A percentile compares a stretch with the other conserved stretches of the same genome.
These are phyloP conservation scores for Siderastrea siderea DNA, from an alignment of 92 coral and sea anemone genomes.

Conservation along the genomic window DNA sequence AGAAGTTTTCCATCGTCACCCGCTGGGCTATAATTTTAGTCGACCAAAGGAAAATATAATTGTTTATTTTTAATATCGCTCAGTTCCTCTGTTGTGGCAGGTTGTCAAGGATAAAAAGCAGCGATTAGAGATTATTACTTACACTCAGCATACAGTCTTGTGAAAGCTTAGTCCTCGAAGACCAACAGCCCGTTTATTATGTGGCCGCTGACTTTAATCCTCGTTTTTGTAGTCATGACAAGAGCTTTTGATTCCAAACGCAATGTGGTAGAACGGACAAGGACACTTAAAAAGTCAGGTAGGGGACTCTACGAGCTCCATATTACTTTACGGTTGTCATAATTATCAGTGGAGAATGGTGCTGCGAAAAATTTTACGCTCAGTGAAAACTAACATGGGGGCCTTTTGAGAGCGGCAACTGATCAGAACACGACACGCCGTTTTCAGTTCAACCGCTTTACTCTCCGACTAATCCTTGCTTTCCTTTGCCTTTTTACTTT, in stretches of 20 bases:
- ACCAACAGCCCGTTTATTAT: neutral
- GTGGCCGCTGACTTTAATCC: neutral
- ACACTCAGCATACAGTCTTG: neutral
- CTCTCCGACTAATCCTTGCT: too few species aligned
- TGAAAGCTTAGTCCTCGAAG: neutral
- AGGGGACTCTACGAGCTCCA: neutral
- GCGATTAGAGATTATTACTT: constrained; percentile 1
- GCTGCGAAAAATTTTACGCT: too few species aligned
- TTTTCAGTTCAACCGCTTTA: too few species aligned
- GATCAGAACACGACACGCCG: too few species aligned
- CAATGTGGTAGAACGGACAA: neutral
- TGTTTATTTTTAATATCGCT: constrained; percentile 25
- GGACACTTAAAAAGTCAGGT: constrained; percentile 14
- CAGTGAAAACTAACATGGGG: too few species aligned
- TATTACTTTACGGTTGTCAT: too few species aligned
- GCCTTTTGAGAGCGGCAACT: too few species aligned
- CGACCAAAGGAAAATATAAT: neutral
- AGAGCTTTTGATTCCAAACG: neutral
- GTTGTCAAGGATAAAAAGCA: neutral
- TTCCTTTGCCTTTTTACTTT: too few species aligned
- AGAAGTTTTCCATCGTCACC: neutral
- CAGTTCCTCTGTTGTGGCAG: constrained; percentile 17
- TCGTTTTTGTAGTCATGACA: neutral
- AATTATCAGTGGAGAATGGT: too few species aligned
- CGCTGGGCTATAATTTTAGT: neutral